Conservation (phyloP, 2,888 invertebrate genomes). For the Megaustenia siamemsis region DNA sequence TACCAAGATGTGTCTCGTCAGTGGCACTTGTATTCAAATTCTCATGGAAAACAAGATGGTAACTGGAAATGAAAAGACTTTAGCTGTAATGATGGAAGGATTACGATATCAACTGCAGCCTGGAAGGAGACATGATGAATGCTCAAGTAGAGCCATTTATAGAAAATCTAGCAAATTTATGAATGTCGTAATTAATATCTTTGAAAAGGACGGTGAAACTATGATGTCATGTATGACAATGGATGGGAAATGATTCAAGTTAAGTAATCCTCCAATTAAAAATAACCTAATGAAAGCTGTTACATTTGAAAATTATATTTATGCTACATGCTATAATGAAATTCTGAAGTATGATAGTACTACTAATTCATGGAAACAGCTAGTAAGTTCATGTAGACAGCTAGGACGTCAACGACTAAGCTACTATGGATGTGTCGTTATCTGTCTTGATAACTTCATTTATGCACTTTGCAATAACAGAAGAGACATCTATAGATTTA, state of each 20-base stretch:
- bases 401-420: too few species aligned
- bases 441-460: constrained; percentile 24
- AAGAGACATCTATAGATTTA: constrained; percentile 16
- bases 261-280: neutral
- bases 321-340: neutral
- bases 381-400: neutral
- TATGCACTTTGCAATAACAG: constrained; percentile 36
- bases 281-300: constrained; percentile 10
- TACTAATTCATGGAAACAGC: constrained; percentile 7
- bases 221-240: constrained; percentile 32
- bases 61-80: neutral
- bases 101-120: constrained; percentile 35
- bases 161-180: neutral
- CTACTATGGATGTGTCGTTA: neutral
- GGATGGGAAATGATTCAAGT: neutral
- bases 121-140: constrained; percentile 28
- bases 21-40: constrained; percentile 22
- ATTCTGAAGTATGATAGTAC: neutral
- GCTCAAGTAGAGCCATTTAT: constrained; percentile 6
- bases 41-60: constrained; percentile 8
- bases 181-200: constrained; percentile 32
- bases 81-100: neutral
- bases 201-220: neutral
- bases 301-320: constrained; percentile 26
- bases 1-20: constrained; percentile 21